phyloP scores from a whole-genome alignment of 1,140 invertebrate genomes.

The roundworm (Caenorhabditis elegans) region WBcel235 BX284605.5:7693001-7693500 shows the following conservation, averaged over 20 bases:
- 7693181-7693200: not conserved
- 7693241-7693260: not conserved
- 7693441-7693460: too few relatives aligned
- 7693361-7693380: not conserved
- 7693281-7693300: not conserved
- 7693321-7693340: not conserved
- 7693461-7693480: too few relatives aligned
- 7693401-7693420: not conserved
- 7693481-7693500: too few relatives aligned
- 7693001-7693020: too few relatives aligned
- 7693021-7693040: too few relatives aligned
- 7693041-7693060: not conserved
- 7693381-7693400: not conserved
- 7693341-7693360: not conserved
- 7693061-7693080: not conserved
- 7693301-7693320: not conserved
- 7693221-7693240: not conserved
- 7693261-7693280: not conserved
- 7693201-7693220: not conserved
- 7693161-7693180: not conserved
- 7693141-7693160: not conserved
- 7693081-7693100: not conserved
- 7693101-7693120: not conserved
- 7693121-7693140: not conserved
- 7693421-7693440: too few relatives aligned